phyloP scores from a whole-genome alignment of 2,113 vertebrate species.

The Centropristis striata region DNA sequence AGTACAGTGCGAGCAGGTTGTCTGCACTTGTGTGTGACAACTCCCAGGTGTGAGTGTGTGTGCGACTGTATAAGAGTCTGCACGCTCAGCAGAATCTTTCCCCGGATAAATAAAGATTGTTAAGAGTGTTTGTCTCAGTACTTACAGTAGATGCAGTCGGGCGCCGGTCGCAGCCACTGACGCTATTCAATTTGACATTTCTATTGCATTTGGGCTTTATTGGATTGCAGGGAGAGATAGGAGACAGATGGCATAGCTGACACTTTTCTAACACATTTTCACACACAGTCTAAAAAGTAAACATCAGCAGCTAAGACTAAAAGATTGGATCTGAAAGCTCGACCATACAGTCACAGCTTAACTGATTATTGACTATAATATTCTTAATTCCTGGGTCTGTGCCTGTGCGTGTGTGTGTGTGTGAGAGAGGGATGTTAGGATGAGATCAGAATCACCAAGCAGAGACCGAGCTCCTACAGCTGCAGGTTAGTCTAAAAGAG shows the following conservation, averaged over 20 bases:
- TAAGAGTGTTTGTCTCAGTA: slow-evolving; percentile 62
- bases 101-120: slow-evolving; percentile 70
- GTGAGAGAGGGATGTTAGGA: not conserved
- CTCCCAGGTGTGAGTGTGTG: slow-evolving; percentile 51
- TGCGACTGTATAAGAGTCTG: slow-evolving; percentile 39
- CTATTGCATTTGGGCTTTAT: slow-evolving; percentile 51
- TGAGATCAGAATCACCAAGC: not conserved
- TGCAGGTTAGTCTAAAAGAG: not conserved
- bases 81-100: slow-evolving; percentile 59
- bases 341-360: not conserved
- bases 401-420: not conserved
- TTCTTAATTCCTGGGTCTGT: not conserved
- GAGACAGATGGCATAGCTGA: slow-evolving; percentile 21
- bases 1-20: not conserved
- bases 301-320: slow-evolving; percentile 11
- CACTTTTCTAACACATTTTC: slow-evolving; percentile 48
- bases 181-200: slow-evolving; percentile 61
- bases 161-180: not conserved
- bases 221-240: slow-evolving; percentile 42
- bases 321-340: slow-evolving; percentile 12
- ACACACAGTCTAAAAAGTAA: not conserved
- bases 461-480: not conserved
- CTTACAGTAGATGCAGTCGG: slow-evolving; percentile 32
- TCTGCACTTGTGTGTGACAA: slow-evolving; percentile 56
- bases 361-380: not conserved